These are phyloP conservation scores for Eurytoma adleriae DNA, from an alignment of 2,888 invertebrate genomes.

Conservation along the genomic window DNA sequence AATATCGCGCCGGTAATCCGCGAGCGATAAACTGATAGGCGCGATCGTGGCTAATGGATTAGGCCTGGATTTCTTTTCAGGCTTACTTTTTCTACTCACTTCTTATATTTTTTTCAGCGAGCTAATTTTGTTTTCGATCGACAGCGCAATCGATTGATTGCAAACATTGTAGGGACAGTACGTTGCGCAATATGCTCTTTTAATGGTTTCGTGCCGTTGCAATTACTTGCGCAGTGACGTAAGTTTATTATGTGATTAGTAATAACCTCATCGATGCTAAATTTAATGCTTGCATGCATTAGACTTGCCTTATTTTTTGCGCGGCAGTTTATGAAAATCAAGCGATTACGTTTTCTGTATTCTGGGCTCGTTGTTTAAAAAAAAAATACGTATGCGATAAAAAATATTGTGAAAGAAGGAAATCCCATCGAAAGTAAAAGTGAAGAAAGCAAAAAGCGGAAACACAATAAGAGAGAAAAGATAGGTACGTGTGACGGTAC, in stretches of 20 bases:
- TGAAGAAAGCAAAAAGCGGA: neutral
- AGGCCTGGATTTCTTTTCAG: neutral
- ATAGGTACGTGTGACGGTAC: conserved; percentile 2
- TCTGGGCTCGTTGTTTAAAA: too few species aligned
- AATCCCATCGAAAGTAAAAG: neutral
- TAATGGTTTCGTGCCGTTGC: neutral
- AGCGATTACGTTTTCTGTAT: too few species aligned
- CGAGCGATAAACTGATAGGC: too few species aligned
- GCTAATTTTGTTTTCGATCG: neutral
- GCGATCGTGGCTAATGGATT: neutral
- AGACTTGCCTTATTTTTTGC: too few species aligned
- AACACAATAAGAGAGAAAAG: neutral
- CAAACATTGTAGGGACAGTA: conserved; percentile 4
- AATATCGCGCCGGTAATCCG: too few species aligned
- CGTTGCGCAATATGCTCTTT: neutral
- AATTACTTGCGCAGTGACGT: neutral
- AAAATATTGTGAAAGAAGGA: too few species aligned
- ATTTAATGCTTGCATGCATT: too few species aligned
- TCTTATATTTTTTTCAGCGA: neutral
- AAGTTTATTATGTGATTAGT: neutral
- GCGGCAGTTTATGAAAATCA: too few species aligned
- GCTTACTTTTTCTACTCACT: too few species aligned
- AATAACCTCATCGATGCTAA: neutral
- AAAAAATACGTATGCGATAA: too few species aligned
- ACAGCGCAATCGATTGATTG: neutral